Evolutionary conservation across 1,140 invertebrate genomes (phyloP).

Genomic region (Chrysomallon squamiferum): DNA sequence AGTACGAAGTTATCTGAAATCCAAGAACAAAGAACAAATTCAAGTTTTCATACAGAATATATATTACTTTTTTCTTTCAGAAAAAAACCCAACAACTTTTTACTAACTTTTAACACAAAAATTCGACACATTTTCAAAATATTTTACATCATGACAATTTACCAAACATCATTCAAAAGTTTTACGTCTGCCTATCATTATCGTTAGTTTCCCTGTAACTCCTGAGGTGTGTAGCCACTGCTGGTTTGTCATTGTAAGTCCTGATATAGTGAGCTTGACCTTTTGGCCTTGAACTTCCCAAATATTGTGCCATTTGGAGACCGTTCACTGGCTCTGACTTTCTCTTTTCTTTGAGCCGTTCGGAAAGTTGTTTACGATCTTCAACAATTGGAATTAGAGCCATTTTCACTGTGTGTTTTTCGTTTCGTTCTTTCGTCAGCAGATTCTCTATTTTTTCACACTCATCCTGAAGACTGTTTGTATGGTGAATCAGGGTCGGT

Average conservation of each 20-base stretch:
- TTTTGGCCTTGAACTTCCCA: background rate
- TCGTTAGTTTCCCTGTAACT: background rate
- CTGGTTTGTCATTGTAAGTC: background rate
- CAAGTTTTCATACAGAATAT: no score
- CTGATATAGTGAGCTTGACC: constrained; percentile 10
- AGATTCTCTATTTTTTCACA: constrained; percentile 48
- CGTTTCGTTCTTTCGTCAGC: constrained; percentile 36
- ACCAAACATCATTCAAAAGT: no score
- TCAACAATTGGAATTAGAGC: constrained; percentile 48
- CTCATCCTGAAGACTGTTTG: constrained; percentile 51
- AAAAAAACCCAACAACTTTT: no score
- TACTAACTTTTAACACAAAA: no score
- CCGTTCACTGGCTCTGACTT: background rate
- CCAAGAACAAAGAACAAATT: no score
- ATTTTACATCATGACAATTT: no score
- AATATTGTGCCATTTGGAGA: background rate
- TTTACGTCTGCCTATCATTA: background rate
- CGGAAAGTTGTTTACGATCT: constrained; percentile 33
- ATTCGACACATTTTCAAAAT: no score
- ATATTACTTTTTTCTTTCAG: no score
- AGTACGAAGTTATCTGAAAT: no score
- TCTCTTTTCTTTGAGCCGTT: constrained; percentile 22
- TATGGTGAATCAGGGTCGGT: constrained; percentile 45
- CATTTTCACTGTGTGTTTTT: constrained; percentile 39
- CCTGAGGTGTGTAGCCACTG: background rate